Percentiles rank a stretch among this genome's conserved stretches.
phyloP scores from a whole-genome alignment of 2,113 vertebrate genomes.

The Egretta garzetta region DNA sequence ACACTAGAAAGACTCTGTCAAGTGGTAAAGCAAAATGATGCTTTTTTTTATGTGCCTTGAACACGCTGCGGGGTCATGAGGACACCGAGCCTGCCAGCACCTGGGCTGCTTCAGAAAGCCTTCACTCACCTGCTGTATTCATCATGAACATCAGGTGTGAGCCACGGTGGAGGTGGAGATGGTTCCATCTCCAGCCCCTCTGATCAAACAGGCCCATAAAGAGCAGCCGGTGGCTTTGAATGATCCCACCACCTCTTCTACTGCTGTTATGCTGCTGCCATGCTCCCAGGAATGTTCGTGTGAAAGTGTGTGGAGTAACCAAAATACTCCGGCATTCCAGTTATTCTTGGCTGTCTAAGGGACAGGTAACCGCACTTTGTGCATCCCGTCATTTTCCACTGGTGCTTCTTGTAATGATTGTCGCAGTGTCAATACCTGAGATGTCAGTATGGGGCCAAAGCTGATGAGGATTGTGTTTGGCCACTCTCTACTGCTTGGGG shows the following conservation, averaged over 20 bases:
- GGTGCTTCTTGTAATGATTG: not conserved
- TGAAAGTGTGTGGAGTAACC: not conserved
- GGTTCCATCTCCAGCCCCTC: not conserved
- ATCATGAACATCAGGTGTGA: not conserved
- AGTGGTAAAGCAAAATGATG: not conserved
- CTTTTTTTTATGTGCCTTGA: not conserved
- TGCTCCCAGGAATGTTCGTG: not conserved
- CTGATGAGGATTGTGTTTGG: not conserved
- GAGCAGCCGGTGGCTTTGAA: not conserved
- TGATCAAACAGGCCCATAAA: not conserved
- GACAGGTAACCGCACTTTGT: not conserved
- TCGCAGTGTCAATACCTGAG: not conserved
- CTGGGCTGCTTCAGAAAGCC: not conserved
- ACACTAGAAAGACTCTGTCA: not conserved
- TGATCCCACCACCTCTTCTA: not conserved
- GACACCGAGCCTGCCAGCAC: not conserved
- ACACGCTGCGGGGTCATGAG: fast-evolving
- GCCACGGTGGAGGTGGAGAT: not conserved
- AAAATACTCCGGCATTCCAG: not conserved
- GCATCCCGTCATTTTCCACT: not conserved
- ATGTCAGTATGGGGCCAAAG: not conserved
- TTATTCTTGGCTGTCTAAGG: not conserved
- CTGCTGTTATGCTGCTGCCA: not conserved
- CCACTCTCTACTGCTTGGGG: not conserved
- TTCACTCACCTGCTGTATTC: not conserved